Evolutionary conservation across 2,113 vertebrate genomes (phyloP).

Genomic region (Micromys minutus): DNA sequence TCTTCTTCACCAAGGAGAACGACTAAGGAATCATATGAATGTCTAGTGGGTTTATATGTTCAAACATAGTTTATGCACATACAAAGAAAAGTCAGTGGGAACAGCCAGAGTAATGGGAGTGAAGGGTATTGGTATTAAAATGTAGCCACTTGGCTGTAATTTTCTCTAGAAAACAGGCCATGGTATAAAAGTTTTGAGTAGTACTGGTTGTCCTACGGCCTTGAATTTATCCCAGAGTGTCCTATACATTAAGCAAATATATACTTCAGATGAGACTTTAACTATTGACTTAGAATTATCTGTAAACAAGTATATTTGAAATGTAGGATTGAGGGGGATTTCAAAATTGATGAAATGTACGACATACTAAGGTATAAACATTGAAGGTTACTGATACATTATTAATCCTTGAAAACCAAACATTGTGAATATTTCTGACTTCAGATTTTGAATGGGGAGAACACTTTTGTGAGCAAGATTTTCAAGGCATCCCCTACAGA

Average conservation of each 20-base stretch:
- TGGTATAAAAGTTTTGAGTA: neutral
- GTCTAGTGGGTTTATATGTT: neutral
- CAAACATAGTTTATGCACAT: neutral
- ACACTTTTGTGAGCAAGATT: neutral
- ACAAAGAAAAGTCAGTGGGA: neutral
- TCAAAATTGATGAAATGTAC: slow-evolving; percentile 14
- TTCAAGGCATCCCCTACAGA: neutral
- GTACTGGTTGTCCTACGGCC: neutral
- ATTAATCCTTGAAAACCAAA: neutral
- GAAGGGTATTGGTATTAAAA: neutral
- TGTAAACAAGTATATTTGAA: neutral
- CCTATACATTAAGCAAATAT: neutral
- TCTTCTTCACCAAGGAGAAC: neutral
- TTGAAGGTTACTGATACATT: neutral
- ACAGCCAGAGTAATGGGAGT: neutral
- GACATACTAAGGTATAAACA: neutral
- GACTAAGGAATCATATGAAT: neutral
- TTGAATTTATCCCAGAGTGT: neutral
- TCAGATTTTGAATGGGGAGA: neutral
- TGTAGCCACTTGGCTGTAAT: neutral
- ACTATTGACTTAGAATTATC: neutral
- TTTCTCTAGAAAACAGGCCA: neutral
- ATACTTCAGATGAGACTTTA: neutral
- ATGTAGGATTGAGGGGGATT: neutral
- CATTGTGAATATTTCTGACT: neutral